Evolutionary conservation across 2,113 vertebrate species (phyloP).

Genomic region (Seriola quinqueradiata): DNA sequence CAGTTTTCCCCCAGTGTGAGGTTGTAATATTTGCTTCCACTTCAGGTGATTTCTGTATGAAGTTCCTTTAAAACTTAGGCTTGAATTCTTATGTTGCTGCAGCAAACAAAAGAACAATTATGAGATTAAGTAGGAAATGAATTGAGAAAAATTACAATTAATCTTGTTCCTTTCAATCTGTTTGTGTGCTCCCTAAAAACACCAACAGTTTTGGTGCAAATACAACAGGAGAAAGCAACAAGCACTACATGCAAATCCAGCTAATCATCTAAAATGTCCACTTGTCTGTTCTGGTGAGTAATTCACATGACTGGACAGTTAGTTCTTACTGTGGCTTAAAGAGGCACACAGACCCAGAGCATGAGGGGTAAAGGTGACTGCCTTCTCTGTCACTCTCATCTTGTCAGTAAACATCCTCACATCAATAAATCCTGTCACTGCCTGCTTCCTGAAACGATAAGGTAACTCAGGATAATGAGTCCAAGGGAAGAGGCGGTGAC

Average conservation of each 20-base stretch:
- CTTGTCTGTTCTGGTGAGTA: not conserved
- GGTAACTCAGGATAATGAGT: constrained; percentile 54
- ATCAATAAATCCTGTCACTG: constrained; percentile 54
- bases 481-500: constrained; percentile 18
- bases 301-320: not conserved
- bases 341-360: constrained; percentile 24
- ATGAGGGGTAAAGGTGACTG: constrained; percentile 21
- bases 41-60: not conserved
- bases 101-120: not conserved
- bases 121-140: not conserved
- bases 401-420: constrained; percentile 34
- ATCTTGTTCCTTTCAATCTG: too few relatives aligned
- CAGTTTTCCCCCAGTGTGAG: not conserved
- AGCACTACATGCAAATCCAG: not conserved
- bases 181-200: not conserved
- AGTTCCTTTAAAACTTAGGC: not conserved
- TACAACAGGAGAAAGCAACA: not conserved
- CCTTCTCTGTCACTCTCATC: constrained; percentile 26
- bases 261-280: not conserved
- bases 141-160: too few relatives aligned
- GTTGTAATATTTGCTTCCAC: not conserved
- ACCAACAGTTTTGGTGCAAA: not conserved
- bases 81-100: not conserved
- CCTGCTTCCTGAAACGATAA: constrained; percentile 39
- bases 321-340: constrained; percentile 7